A percentile compares a stretch with the other conserved stretches of the same genome.
Evolutionary conservation across 2,113 vertebrate species (phyloP).

Genomic region (Arothron firmamentum): DNA sequence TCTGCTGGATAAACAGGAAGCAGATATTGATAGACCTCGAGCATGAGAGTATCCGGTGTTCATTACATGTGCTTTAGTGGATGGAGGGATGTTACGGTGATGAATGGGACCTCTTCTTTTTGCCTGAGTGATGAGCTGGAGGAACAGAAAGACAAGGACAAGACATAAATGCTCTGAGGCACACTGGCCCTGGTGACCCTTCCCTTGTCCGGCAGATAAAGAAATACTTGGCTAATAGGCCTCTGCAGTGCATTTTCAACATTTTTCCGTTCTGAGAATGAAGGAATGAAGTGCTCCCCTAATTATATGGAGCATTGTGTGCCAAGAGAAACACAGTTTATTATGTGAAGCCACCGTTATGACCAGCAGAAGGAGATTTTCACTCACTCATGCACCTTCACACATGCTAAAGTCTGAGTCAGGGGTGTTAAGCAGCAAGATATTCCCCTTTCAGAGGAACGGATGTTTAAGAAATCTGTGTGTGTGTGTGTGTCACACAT

Average conservation of each 20-base stretch:
- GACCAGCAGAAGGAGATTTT: no score
- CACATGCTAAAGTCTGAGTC: no score
- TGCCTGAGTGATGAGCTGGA: conserved; percentile 52
- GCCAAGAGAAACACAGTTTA: conserved; percentile 2
- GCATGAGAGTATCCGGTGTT: conserved; percentile 43
- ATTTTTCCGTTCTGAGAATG: conserved; percentile 4
- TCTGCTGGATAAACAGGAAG: conserved; percentile 16
- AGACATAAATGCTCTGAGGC: conserved; percentile 37
- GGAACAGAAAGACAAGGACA: conserved; percentile 52
- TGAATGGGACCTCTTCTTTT: conserved; percentile 36
- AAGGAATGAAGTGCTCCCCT: conserved; percentile 25
- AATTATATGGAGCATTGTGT: conserved; percentile 6
- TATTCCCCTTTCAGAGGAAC: no score
- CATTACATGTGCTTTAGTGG: conserved; percentile 34
- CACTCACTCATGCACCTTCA: no score
- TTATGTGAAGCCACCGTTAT: background rate
- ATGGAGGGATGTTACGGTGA: conserved; percentile 37
- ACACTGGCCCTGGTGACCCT: conserved; percentile 24
- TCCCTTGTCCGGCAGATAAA: background rate
- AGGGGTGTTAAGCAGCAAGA: no score
- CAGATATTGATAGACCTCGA: conserved; percentile 38
- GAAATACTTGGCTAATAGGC: no score
- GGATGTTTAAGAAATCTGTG: no score
- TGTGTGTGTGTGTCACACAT: no score
- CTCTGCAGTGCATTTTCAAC: no score